Evolutionary conservation across 1,140 invertebrate genomes (phyloP), one percentile per base, ranked within the genome.

Genomic region (Anastatus disparis): DNA sequence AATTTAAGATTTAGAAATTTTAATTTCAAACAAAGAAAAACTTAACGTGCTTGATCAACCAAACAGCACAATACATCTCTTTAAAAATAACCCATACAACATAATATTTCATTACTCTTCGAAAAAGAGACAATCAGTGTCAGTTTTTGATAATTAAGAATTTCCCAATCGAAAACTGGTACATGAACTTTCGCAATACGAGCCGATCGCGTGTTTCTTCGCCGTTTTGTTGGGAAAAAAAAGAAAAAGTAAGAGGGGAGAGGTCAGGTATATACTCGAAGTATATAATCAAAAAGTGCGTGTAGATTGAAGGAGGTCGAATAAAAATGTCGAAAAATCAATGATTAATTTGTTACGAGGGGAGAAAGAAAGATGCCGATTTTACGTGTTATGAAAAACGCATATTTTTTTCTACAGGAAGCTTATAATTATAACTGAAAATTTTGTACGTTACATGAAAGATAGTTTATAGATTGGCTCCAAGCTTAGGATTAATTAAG

Each of bases 271-370:
- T 35, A 20, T 46, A 35, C 10, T 8, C 44, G n/a, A n/a, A n/a
- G n/a, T n/a, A 4, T 46, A 27, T 40, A 69, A 69, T 61, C 66
- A 46, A 61, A 15, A 52, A 17, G 20, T 17, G 53, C 17, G 17
- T 17, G 35, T 24, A 7, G 48, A 12, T 2, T 17, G 9, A 7
- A 26, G 20, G 20, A 38, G 44, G 46, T 48, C 22, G 31, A 27
- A 10, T 44, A 35, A 69, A n/a, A n/a, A 61, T 20, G 48, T 59
- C 58, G 67, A 70, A 62, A 38, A 50, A 44, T 70, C 50, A 31
- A 55, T 70, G 35, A 62, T 70, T 70, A 53, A 69, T 69, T 61
- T 20, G n/a, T n/a, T 15, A 22, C 44, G 10, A n/a, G n/a, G n/a
- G n/a, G n/a, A n/a, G n/a, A n/a, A n/a, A n/a, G 35, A 3, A 31